Percentiles rank a stretch among this genome's conserved stretches.
These are phyloP conservation scores for Osmerus eperlanus DNA, from an alignment of 2,113 vertebrate species.

Conservation along the genomic window DNA sequence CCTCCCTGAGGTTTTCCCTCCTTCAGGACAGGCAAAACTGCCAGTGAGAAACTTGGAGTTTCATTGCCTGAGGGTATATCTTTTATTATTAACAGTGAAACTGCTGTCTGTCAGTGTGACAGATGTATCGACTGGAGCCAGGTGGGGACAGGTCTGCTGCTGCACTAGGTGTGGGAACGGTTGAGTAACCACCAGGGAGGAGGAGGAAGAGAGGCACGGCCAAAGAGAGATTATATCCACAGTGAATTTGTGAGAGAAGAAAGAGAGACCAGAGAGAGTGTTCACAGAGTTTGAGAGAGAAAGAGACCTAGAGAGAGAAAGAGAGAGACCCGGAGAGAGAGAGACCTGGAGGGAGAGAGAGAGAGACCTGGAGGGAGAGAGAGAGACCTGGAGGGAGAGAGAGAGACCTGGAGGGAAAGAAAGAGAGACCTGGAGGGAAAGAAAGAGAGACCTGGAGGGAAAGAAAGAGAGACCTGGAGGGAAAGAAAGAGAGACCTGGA, in stretches of 20 bases:
- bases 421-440: too few relatives aligned
- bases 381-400: too few relatives aligned
- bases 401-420: too few relatives aligned
- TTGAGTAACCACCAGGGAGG: not conserved
- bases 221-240: too few relatives aligned
- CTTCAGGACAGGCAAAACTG: constrained; percentile 60
- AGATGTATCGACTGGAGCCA: constrained; percentile 59
- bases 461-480: too few relatives aligned
- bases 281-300: not conserved
- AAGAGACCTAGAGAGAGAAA: not conserved
- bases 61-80: constrained; percentile 64
- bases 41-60: constrained; percentile 59
- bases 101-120: constrained; percentile 44
- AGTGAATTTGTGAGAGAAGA: not conserved
- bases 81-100: constrained; percentile 64
- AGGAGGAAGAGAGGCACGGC: not conserved
- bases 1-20: constrained; percentile 21
- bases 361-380: too few relatives aligned
- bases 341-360: not conserved
- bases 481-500: too few relatives aligned
- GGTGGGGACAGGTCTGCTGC: constrained; percentile 39
- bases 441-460: too few relatives aligned
- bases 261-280: not conserved
- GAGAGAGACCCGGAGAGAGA: too few relatives aligned
- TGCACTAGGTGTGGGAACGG: constrained; percentile 64